Conservation (phyloP, 64 coral and sea anemone genomes). For the Catalaphyllia jardinei region DNA sequence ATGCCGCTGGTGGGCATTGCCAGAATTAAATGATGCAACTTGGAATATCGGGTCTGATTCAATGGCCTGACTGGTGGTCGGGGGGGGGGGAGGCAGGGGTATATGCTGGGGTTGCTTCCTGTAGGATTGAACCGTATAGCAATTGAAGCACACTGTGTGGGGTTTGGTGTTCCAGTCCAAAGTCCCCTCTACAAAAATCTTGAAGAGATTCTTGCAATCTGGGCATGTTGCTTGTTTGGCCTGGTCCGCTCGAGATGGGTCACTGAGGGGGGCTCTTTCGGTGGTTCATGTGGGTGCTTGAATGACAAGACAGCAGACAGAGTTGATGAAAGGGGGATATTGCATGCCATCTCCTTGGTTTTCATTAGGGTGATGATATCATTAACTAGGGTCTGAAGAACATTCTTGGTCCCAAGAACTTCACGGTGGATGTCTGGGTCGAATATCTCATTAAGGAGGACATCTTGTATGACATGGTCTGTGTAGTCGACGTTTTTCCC, state of each 20-base stretch:
- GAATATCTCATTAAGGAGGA: too few relatives aligned
- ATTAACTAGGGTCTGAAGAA: slow-evolving; percentile 41
- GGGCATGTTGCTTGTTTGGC: too few relatives aligned
- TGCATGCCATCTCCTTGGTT: slow-evolving; percentile 50
- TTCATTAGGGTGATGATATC: slow-evolving; percentile 22
- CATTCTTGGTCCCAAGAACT: too few relatives aligned
- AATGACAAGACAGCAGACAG: too few relatives aligned
- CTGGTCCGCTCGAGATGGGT: too few relatives aligned
- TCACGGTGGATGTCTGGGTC: too few relatives aligned
- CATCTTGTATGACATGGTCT: too few relatives aligned
- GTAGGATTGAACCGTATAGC: slow-evolving; percentile 19
- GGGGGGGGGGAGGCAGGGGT: too few relatives aligned
- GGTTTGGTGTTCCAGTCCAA: slow-evolving; percentile 65
- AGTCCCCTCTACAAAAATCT: slow-evolving; percentile 60
- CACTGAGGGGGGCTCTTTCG: too few relatives aligned
- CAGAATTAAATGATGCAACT: slow-evolving; percentile 13
- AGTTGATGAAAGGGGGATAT: slow-evolving; percentile 15
- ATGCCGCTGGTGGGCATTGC: neutral
- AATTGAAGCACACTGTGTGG: slow-evolving; percentile 52
- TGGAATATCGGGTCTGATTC: slow-evolving; percentile 67
- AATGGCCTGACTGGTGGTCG: slow-evolving; percentile 13
- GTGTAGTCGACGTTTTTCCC: too few relatives aligned
- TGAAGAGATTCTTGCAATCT: slow-evolving; percentile 1
- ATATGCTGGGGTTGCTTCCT: slow-evolving; percentile 25
- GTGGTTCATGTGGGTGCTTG: too few relatives aligned